Evolutionary conservation across 2,113 vertebrate genomes (phyloP).

Genomic region (Cacatua alba): DNA sequence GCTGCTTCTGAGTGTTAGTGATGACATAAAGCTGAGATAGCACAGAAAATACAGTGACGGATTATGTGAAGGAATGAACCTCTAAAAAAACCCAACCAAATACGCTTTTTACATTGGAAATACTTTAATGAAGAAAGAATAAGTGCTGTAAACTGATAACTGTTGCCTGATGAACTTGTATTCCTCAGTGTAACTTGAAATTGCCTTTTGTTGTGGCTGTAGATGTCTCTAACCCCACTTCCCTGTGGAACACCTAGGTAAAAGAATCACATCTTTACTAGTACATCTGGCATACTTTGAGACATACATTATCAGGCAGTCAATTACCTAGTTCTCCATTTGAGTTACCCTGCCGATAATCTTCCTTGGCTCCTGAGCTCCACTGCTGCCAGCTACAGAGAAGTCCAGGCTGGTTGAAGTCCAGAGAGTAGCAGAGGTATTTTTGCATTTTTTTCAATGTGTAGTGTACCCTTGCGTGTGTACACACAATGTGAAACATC

Average conservation of each 20-base stretch:
- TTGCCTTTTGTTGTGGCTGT: neutral
- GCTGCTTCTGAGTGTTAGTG: neutral
- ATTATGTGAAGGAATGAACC: neutral
- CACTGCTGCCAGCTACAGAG: neutral
- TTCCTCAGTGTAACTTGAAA: neutral
- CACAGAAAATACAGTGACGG: neutral
- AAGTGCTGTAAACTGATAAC: neutral
- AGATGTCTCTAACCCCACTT: neutral
- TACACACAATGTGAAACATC: neutral
- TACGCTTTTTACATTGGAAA: neutral
- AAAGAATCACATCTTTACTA: neutral
- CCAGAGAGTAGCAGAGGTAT: neutral
- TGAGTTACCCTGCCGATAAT: neutral
- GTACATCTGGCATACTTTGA: neutral
- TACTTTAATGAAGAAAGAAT: neutral
- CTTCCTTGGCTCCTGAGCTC: neutral
- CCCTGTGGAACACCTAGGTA: neutral
- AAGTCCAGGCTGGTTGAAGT: neutral
- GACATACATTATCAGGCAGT: rapidly evolving
- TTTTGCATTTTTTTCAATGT: neutral
- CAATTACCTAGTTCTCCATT: neutral
- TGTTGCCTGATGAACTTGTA: neutral
- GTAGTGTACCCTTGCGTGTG: rapidly evolving
- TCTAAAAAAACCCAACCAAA: neutral
- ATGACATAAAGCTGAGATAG: neutral